Base-by-base conservation (phyloP, 2,113 vertebrate genomes). In the Cyanoramphus novaezelandiae region DNA sequence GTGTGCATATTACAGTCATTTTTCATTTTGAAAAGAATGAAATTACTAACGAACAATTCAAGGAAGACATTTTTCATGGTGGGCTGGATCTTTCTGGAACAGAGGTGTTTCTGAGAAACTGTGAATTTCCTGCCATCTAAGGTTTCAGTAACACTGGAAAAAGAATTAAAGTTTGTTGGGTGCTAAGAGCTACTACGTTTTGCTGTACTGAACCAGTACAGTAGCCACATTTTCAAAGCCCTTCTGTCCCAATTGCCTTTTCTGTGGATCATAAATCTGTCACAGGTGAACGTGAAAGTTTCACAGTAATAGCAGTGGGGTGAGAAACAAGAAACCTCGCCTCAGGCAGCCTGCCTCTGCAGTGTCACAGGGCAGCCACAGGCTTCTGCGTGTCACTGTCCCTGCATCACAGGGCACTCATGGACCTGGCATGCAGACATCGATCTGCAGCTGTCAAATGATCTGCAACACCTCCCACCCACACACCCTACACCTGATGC, bases 11-110 rank as follows among this genome's bases (percentile, higher is more conserved):
- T 93, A 39, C 43, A 87, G 85, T 76, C 64, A 93, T 95, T 93
- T 95, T 92, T 97, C 90, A 91, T 96, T 86, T 90, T 94, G 57
- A 88, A 94, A 86, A 92, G 31, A 95, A 92, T 78, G 16, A 90
- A 49, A 93, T 95, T 91, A 68, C 81, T 90, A 91, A 68, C 3
- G 17, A 84, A 25, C 43, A 46, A 39, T 86, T 94, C 46, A 91
- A 81, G 55, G 75, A 84, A 84, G 93, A 86, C 12, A 71, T 82
- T 96, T 95, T 93, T 94, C 81, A 71, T 28, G 49, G 41, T 60
- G 43, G 60, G 33, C 28, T 83, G 33, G 13, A 49, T 95, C 60
- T 67, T 95, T 90, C 62, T 83, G 11, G 24, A 62, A 41, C 27
- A 37, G 23, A 17, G 33, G 4, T 75, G 37, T 92, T 74, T 39